Base-by-base conservation (phyloP, 2,113 vertebrate genomes). In the Ceyx margarethae region DNA sequence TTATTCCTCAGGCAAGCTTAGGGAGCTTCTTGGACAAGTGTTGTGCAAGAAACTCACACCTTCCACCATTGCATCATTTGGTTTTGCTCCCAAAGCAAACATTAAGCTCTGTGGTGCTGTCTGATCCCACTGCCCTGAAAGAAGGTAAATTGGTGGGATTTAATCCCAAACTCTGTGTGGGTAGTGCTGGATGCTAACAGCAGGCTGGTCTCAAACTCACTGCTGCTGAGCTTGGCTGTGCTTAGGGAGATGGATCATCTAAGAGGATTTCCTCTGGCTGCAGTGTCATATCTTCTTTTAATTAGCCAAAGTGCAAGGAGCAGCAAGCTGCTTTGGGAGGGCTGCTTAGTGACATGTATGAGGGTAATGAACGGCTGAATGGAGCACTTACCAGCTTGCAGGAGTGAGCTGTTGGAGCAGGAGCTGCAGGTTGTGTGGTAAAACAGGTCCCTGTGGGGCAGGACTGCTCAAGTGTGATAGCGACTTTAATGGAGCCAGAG, bases 281-380 rank as follows among this genome's bases (percentile, higher is more conserved):
- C 48, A 18, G 11, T 81, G 86, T 64, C 19, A 0, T 33, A 7
- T 43, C 85, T 87, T 37, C 11, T 80, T 57, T 81, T 84, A 51
- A 81, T 84, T n/a, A 87, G 40, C 31, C 11, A 3, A 21, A 60
- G 74, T 5, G 21, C 28, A 29, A 66, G 77, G 53, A 74, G 31
- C 61, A 79, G 56, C 33, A 60, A 65, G 42, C 3, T 3, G 68
- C 60, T 72, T 58, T 0, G 2, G 42, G 15, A 83, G 19, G 23
- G 16, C 43, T 80, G 20, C 29, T 48, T 19, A 19, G 17, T 2
- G 1, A 5, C 9, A 0, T 0, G 2, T 17, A 3, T 0, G 2
- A 71, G 61, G 33, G 29, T 3, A 11, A 42, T 11, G 35, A 50
- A 42, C n/a, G 33, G 22, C 50, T 1, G 1, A 72, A 23, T 1